These are phyloP conservation scores for Trichomalopsis sarcophagae DNA, from an alignment of 1,140 invertebrate genomes.

Conservation along the genomic window DNA sequence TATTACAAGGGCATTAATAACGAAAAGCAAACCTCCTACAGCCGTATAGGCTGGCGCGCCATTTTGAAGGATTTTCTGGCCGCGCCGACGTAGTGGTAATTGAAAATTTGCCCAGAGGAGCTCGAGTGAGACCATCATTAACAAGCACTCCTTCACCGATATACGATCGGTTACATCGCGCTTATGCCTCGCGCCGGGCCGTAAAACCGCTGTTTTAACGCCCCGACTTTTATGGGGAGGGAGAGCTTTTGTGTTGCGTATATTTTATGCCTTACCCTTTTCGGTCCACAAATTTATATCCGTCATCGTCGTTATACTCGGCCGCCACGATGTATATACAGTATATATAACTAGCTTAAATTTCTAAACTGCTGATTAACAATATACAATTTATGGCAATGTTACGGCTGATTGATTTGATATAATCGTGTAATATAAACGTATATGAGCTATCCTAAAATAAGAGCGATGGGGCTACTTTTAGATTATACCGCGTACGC, in stretches of 20 bases:
- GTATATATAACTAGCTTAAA: background rate
- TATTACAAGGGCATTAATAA: background rate
- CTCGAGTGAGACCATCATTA: constrained; percentile 70
- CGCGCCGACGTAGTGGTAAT: constrained; percentile 80
- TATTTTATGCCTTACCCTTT: constrained; percentile 45
- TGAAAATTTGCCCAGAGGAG: constrained; percentile 74
- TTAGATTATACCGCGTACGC: background rate
- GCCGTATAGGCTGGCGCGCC: constrained; percentile 70
- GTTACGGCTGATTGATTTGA: background rate
- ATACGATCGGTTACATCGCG: constrained; percentile 78
- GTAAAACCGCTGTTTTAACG: constrained; percentile 52
- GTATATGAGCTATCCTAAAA: no score
- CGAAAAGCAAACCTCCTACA: background rate
- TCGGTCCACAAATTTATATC: constrained; percentile 80
- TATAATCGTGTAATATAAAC: background rate
- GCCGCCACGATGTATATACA: background rate
- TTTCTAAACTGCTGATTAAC: background rate
- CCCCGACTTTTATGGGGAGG: constrained; percentile 28
- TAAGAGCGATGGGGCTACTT: background rate
- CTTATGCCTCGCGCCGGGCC: constrained; percentile 73
- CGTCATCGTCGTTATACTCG: constrained; percentile 78
- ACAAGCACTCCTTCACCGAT: constrained; percentile 78
- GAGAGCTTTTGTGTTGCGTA: constrained; percentile 33
- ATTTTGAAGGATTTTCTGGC: constrained; percentile 86
- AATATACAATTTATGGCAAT: background rate